Base-by-base conservation (phyloP, 2,888 invertebrate genomes). In the Mythimna impura region DNA sequence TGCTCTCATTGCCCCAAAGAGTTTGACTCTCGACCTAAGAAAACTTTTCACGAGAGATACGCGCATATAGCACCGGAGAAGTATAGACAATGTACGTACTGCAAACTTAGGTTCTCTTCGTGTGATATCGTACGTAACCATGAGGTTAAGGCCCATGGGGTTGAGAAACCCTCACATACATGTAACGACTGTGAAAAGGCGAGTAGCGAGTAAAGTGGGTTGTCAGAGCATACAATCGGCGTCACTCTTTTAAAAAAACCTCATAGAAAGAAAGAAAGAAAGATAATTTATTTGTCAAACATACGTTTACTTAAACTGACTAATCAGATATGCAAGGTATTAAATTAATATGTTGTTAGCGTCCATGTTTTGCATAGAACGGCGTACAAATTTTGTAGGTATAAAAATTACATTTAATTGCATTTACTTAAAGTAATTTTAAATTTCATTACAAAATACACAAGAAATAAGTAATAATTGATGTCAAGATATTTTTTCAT, bases 1-100 rank as follows among this genome's bases (percentile, higher is more conserved):
- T 94, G 94, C 75, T 30, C 50, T 20, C 2, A 63, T 25, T 75
- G 75, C 25, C 9, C 34, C 20, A 76, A 67, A 67, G 67, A 67
- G 12, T 75, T 75, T 14, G 57, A 76, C 1, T 43, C 62, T 17
- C 14, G 20, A 14, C 50, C 50, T 8, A 76, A 62, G 43, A 22
- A 30, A 0, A 0, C 8, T 1, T 55, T 34, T 14, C 75, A 75
- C 14, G 62, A 43, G 7, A 76, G 76, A 36, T 4, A 12, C 0
- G 9, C 43, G 6, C 75, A 75, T 57, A 36, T 25, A 25, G 5
- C 30, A 20, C 57, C 12, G 0, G 40, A 34, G 1, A 57, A 12
- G 3, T 17, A 34, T n/a, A 40, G 62, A 25, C 57, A 76, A 52
- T 75, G 75, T 34, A 40, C 50, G 5, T 9, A 57, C 5, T 76